phyloP scores from a whole-genome alignment of 2,113 vertebrate genomes.

The Struthidea cinerea region DNA sequence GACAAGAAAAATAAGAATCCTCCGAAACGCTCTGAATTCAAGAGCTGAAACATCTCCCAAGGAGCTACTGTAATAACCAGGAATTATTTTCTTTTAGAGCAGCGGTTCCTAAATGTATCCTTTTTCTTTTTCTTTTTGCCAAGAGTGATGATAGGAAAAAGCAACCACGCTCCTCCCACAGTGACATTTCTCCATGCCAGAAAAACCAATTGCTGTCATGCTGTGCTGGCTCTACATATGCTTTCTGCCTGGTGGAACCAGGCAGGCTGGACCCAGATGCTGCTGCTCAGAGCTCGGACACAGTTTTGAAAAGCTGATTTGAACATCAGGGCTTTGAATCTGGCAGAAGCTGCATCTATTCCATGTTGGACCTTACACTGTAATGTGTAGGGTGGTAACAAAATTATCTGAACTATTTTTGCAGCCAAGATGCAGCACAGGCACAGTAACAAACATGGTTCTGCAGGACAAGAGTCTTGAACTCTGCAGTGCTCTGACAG shows the following conservation, averaged over 20 bases:
- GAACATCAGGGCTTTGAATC: not conserved
- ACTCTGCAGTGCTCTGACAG: not conserved
- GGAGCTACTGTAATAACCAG: not conserved
- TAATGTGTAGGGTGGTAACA: not conserved
- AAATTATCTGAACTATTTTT: not conserved
- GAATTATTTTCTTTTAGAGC: not conserved
- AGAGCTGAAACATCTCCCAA: not conserved
- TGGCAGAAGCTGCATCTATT: not conserved
- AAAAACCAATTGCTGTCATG: not conserved
- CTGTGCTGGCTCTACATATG: not conserved
- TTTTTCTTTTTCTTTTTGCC: not conserved
- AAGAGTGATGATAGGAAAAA: not conserved
- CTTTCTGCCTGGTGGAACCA: not conserved
- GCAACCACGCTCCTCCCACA: not conserved
- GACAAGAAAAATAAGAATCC: not conserved
- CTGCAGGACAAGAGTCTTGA: not conserved
- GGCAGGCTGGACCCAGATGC: not conserved
- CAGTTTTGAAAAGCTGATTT: not conserved
- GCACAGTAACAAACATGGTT: not conserved
- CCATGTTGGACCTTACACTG: not conserved
- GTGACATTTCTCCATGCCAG: constrained; percentile 14
- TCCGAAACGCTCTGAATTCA: not conserved
- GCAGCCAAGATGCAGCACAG: not conserved
- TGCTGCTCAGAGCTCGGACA: not conserved
- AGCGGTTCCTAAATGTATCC: fast-evolving